Conservation (phyloP, 37 sponge, comb jelly and placozoan species). For the Aplysina aerophoba region DNA sequence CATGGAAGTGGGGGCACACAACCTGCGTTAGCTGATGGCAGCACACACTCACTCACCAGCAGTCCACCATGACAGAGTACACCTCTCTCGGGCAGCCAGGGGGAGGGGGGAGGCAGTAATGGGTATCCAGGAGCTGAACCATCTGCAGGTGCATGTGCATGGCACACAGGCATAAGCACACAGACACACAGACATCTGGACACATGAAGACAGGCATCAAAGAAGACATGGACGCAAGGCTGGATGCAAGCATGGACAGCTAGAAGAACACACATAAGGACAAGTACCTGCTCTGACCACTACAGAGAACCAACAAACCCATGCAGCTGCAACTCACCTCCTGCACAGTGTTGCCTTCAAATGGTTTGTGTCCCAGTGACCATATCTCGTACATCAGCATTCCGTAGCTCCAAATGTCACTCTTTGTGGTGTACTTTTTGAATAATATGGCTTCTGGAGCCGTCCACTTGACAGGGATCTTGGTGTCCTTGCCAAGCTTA, state of each 20-base stretch:
- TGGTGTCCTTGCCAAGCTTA: neutral
- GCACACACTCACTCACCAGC: neutral
- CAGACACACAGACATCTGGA: neutral
- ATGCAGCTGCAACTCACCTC: constrained; percentile 1
- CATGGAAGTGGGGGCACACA: no score
- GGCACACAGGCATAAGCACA: neutral
- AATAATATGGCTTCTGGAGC: constrained; percentile 1
- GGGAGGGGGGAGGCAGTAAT: constrained; percentile 24
- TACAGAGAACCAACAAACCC: neutral
- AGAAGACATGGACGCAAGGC: neutral
- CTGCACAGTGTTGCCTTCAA: neutral
- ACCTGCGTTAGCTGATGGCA: no score
- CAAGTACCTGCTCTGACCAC: no score
- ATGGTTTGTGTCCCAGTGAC: constrained; percentile 31
- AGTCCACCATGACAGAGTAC: constrained; percentile 23
- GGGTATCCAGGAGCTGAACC: neutral
- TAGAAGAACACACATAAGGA: neutral
- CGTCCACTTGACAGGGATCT: neutral
- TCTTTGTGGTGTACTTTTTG: constrained; percentile 20
- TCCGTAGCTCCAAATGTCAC: constrained; percentile 24
- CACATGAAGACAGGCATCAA: neutral
- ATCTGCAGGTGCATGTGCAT: neutral
- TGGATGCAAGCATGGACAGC: neutral
- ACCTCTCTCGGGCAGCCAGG: constrained; percentile 29
- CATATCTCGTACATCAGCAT: constrained; percentile 29